Percentiles rank a stretch among this genome's conserved stretches.
Evolutionary conservation across 2,113 vertebrate genomes (phyloP).

Genomic region (Pristiophorus japonicus): DNA sequence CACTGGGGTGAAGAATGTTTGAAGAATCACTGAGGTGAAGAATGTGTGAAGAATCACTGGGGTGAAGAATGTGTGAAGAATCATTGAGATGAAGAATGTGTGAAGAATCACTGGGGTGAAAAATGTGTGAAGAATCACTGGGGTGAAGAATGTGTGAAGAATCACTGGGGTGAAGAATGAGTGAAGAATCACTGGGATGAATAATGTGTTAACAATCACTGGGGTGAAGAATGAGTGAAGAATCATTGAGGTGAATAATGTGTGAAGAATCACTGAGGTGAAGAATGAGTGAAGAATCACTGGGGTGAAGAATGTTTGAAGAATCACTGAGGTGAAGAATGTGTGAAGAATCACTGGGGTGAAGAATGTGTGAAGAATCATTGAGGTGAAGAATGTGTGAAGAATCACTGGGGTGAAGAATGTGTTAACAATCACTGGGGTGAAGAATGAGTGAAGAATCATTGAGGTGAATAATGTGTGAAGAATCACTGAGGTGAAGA

Average conservation of each 20-base stretch:
- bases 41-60: no score
- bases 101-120: not conserved
- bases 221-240: not conserved
- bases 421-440: not conserved
- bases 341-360: not conserved
- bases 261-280: not conserved
- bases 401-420: not conserved
- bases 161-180: not conserved
- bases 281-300: not conserved
- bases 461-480: not conserved
- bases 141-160: not conserved
- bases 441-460: not conserved
- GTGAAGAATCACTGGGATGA: not conserved
- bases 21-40: no score
- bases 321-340: not conserved
- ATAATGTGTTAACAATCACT: not conserved
- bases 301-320: not conserved
- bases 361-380: not conserved
- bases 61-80: no score
- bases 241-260: not conserved
- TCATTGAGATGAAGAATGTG: no score
- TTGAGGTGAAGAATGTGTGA: not conserved
- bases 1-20: no score
- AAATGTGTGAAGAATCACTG: not conserved
- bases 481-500: no score